Evolutionary conservation across 2,888 invertebrate genomes (phyloP), one percentile per base, ranked within the genome.

Genomic region (Cerceris ruficornis): DNA sequence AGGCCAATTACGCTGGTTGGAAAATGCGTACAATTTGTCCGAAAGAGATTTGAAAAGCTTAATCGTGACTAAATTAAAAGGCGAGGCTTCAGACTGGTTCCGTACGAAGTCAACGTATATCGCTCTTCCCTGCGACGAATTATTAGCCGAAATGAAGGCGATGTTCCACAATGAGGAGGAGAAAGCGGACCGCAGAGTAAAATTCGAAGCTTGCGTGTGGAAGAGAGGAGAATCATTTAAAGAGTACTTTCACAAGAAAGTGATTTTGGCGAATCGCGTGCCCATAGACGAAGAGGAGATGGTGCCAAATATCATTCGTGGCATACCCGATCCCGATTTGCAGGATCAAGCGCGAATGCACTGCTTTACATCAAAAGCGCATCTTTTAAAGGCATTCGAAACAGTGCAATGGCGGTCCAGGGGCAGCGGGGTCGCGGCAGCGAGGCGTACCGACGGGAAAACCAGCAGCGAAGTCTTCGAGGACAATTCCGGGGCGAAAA

Each of bases 171-270:
- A 59, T 9, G 41, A 14, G 0, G 15, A 50, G 0, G 52, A 17
- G 6, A 60, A 59, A 7, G 7, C 52, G 11, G 6, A 59, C 0
- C 11, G 59, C 8, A 7, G 68, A 0, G 46, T 2, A 8, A 15
- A 59, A 1, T 69, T 69, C 11, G 69, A 69, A 14, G n/a, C 6
- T 7, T n/a, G 69, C 2, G 39, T n/a, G 0, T 69, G 61, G 46
- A 46, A n/a, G 6, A 7, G 7, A 0, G 46, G 46, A 0, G 61
- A 69, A 39, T 6, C 46, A 0, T 69, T 69, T 13, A 43, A 28
- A 2, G 69, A 55, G 0, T 69, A 69, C 2, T 54, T 15, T 7
- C 55, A 60, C 13, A 11, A 28, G 2, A 69, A 61, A 39, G 11
- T 55, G 5, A 60, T 60, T 17, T 2, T 60, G 13, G 55, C 55